Percentiles rank a stretch among this genome's conserved stretches.
Conservation (phyloP, 2,888 invertebrate species). For the Yponomeuta plumbellus region DNA sequence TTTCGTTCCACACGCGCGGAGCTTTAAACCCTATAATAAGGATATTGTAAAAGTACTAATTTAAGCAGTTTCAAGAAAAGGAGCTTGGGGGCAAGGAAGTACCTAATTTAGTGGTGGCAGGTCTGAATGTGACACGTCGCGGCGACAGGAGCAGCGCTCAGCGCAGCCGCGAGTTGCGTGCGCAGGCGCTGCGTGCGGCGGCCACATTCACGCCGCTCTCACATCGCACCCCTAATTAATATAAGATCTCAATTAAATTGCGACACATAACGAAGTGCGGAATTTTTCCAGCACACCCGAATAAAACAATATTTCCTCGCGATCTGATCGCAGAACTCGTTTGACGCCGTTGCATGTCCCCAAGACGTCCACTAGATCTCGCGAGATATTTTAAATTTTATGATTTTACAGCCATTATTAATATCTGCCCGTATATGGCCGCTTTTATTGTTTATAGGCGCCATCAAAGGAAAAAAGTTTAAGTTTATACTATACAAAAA, state of each 20-base stretch:
- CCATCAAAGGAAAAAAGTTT: slow-evolving; percentile 18
- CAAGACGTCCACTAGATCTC: neutral
- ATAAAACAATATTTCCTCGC: slow-evolving; percentile 55
- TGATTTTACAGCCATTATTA: slow-evolving; percentile 18
- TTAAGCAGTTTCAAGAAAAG: neutral
- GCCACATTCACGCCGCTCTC: slow-evolving; percentile 64
- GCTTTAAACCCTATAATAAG: neutral
- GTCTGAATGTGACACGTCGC: slow-evolving; percentile 18
- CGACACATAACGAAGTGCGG: slow-evolving; percentile 68
- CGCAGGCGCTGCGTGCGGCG: slow-evolving; percentile 63
- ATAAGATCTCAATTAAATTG: slow-evolving; percentile 77
- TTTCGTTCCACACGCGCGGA: neutral
- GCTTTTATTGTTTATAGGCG: slow-evolving; percentile 17
- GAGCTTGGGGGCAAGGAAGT: neutral
- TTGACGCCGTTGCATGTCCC: slow-evolving; percentile 39
- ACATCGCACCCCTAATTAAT: slow-evolving; percentile 72
- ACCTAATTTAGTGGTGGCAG: neutral
- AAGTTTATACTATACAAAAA: slow-evolving; percentile 27
- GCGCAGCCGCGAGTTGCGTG: slow-evolving; percentile 48
- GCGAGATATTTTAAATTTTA: slow-evolving; percentile 11
- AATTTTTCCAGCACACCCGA: slow-evolving; percentile 59
- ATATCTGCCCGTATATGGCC: slow-evolving; percentile 17
- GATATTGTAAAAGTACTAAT: neutral
- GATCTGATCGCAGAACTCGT: slow-evolving; percentile 53
- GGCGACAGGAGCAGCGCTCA: slow-evolving; percentile 12